Evolutionary conservation across 92 coral and sea anemone species (phyloP).

Genomic region (Zoanthus sansibaricus): DNA sequence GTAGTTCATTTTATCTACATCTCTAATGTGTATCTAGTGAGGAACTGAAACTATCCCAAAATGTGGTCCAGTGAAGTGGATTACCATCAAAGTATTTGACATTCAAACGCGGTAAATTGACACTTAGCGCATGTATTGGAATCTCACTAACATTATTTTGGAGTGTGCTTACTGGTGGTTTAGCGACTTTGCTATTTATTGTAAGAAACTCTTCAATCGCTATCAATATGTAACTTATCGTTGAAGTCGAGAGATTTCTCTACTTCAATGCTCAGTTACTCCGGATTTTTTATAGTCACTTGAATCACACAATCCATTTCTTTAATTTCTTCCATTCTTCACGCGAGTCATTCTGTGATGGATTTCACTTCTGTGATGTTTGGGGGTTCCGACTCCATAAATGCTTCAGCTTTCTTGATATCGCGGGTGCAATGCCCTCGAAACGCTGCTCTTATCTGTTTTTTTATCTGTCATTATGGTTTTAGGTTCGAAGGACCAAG

Average conservation of each 20-base stretch:
- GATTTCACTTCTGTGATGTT: too few relatives aligned
- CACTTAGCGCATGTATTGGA: not conserved
- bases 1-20: slow-evolving; percentile 30
- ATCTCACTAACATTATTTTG: not conserved
- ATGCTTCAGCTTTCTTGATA: not conserved
- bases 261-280: not conserved
- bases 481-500: too few relatives aligned
- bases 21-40: slow-evolving; percentile 47
- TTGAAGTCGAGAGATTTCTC: not conserved
- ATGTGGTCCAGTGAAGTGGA: slow-evolving; percentile 14
- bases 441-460: not conserved
- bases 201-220: slow-evolving; percentile 7
- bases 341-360: not conserved
- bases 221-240: not conserved
- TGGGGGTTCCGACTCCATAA: not conserved
- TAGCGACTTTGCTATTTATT: not conserved
- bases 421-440: not conserved
- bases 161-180: slow-evolving; percentile 7
- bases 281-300: not conserved
- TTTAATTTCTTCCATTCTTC: not conserved
- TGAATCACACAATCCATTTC: not conserved
- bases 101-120: not conserved
- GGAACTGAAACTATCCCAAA: slow-evolving; percentile 49
- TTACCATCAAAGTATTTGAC: not conserved
- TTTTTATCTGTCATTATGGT: too few relatives aligned